phyloP scores from a whole-genome alignment of 2,888 invertebrate species.

The Clepsis dumicolana region DNA sequence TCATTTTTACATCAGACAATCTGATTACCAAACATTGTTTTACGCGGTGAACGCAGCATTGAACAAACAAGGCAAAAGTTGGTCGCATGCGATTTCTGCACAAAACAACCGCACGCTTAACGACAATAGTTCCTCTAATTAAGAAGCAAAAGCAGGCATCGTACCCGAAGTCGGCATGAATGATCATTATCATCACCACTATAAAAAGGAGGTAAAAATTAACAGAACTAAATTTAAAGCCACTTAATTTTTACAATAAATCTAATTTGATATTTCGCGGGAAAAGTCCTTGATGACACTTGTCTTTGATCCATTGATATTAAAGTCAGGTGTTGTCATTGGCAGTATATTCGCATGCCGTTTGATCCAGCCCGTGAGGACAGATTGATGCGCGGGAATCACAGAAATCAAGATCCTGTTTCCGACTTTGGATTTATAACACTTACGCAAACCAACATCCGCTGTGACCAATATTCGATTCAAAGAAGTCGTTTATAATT shows the following conservation, averaged over 20 bases:
- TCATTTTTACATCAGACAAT: no score
- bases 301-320: slow-evolving; percentile 46
- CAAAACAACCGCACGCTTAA: no score
- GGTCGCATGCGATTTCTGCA: no score
- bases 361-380: slow-evolving; percentile 72
- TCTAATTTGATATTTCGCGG: slow-evolving; percentile 44
- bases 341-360: slow-evolving; percentile 61
- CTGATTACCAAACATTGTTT: no score
- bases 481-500: slow-evolving; percentile 2
- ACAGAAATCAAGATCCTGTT: slow-evolving; percentile 66
- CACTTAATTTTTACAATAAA: background rate
- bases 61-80: no score
- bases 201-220: no score
- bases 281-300: slow-evolving; percentile 51
- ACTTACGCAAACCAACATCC: slow-evolving; percentile 71
- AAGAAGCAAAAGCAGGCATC: no score
- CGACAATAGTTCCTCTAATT: no score
- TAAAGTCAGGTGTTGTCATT: slow-evolving; percentile 56
- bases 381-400: slow-evolving; percentile 69
- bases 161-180: no score
- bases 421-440: slow-evolving; percentile 68
- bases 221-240: background rate
- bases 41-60: no score
- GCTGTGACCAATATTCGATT: slow-evolving; percentile 49
- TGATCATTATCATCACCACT: no score